Evolutionary conservation across 2,888 invertebrate genomes (phyloP).

Genomic region (Sarcophaga subvicina): DNA sequence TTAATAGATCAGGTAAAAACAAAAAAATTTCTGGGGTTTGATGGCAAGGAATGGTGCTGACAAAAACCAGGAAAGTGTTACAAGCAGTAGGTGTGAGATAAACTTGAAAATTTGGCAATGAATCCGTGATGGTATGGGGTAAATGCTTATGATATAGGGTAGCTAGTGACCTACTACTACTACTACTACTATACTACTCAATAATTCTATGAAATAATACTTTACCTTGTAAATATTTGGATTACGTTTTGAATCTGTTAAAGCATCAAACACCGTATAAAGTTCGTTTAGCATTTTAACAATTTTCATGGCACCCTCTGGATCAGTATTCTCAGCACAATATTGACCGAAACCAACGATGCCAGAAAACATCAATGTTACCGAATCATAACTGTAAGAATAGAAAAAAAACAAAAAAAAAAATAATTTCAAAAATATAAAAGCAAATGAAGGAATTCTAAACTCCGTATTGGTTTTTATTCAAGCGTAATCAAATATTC

Average conservation of each 20-base stretch:
- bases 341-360: slow-evolving; percentile 96
- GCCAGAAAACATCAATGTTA: slow-evolving; percentile 96
- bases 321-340: slow-evolving; percentile 94
- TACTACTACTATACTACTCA: too few relatives aligned
- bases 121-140: too few relatives aligned
- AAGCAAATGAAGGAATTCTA: not conserved
- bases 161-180: too few relatives aligned
- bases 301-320: slow-evolving; percentile 97
- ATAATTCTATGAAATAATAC: not conserved
- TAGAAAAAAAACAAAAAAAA: slow-evolving; percentile 6
- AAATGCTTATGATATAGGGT: too few relatives aligned
- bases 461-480: slow-evolving; percentile 13
- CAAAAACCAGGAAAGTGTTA: too few relatives aligned
- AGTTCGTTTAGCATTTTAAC: slow-evolving; percentile 96
- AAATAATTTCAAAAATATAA: slow-evolving; percentile 13
- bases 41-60: too few relatives aligned
- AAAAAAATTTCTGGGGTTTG: too few relatives aligned
- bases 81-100: too few relatives aligned
- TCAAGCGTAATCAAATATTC: not conserved
- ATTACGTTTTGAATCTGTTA: slow-evolving; percentile 95
- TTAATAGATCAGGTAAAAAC: too few relatives aligned
- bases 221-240: slow-evolving; percentile 96
- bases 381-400: slow-evolving; percentile 89
- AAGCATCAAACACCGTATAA: slow-evolving; percentile 96
- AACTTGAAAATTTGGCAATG: too few relatives aligned